Evolutionary conservation across 1,140 invertebrate species (phyloP).

Genomic region (Lysiphlebus fabarum): DNA sequence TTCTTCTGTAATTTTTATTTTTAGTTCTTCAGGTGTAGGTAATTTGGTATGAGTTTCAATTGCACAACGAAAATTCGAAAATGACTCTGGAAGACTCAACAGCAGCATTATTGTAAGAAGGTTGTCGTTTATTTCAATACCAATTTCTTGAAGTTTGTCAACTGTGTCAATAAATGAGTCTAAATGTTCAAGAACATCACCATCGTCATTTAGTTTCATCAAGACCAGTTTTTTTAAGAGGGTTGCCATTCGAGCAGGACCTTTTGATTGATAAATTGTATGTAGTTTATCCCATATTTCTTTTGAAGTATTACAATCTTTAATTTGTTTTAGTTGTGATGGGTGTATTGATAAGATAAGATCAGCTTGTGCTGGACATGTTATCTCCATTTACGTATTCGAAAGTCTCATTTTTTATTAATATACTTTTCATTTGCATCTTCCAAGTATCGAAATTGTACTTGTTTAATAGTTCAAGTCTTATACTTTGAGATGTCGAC

Average conservation of each 20-base stretch:
- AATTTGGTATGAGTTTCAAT: slow-evolving; percentile 13
- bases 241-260: not conserved
- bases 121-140: slow-evolving; percentile 6
- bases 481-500: not conserved
- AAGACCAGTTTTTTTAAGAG: slow-evolving; percentile 2
- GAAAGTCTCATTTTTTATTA: slow-evolving; percentile 2
- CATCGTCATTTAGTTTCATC: not conserved
- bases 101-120: slow-evolving; percentile 2
- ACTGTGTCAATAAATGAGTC: slow-evolving; percentile 8
- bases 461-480: not conserved
- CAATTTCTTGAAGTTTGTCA: slow-evolving; percentile 12
- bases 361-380: slow-evolving; percentile 10
- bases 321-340: slow-evolving; percentile 6
- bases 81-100: slow-evolving; percentile 3
- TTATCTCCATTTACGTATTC: not conserved
- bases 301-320: slow-evolving; percentile 5
- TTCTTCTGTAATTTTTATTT: slow-evolving; percentile 12
- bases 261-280: slow-evolving; percentile 2
- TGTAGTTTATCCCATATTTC: slow-evolving; percentile 12
- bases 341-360: not conserved
- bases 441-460: slow-evolving; percentile 8
- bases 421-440: slow-evolving; percentile 1
- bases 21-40: not conserved
- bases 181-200: slow-evolving; percentile 3
- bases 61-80: slow-evolving; percentile 14